Evolutionary conservation across 2,113 vertebrate species (phyloP), one percentile per base, ranked within the genome.

Genomic region (Podiceps cristatus): DNA sequence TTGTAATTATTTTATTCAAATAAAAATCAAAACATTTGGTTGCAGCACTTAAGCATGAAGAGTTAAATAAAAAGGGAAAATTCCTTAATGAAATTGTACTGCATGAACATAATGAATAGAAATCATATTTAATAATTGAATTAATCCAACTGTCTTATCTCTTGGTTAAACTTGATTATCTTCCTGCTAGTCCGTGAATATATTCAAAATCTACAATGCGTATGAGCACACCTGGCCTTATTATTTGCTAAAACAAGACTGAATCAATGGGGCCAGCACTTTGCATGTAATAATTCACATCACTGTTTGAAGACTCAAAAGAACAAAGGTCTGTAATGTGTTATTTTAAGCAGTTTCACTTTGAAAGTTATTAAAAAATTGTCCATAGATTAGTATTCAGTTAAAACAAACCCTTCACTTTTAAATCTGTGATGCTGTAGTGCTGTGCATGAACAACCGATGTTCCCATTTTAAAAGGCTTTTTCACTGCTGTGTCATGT

Each of bases 241-340:
- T 86, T 49, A 75, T 94, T 93, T 90, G 68, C n/a, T 93, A 60
- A 94, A 79, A 29, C 33, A 31, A 91, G 53, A 33, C 28, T 29
- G 75, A 90, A 45, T 92, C 22, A 13, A 64, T 33, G 44, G 72
- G 73, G 49, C 52, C 42, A 64, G 76, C 49, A 23, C 56, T 93
- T 59, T 74, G 82, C 47, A 76, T 69, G n/a, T 29, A 28, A 72
- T 37, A 71, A 74, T 76, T 89, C 35, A 23, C 17, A 63, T 49
- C 13, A 5, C 15, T 14, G 42, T 64, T 47, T 84, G 33, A 44
- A 75, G 18, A 58, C 50, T 95, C 89, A 95, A 78, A 96, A 89
- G 71, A 90, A 86, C 73, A 96, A 93, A 85, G 86, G 82, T 75
- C 83, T 82, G 76, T 92, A 96, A 96, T 77, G 83, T 88, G 84